Evolutionary conservation across 2,888 invertebrate genomes (phyloP).

Genomic region (Euplexia lucipara): DNA sequence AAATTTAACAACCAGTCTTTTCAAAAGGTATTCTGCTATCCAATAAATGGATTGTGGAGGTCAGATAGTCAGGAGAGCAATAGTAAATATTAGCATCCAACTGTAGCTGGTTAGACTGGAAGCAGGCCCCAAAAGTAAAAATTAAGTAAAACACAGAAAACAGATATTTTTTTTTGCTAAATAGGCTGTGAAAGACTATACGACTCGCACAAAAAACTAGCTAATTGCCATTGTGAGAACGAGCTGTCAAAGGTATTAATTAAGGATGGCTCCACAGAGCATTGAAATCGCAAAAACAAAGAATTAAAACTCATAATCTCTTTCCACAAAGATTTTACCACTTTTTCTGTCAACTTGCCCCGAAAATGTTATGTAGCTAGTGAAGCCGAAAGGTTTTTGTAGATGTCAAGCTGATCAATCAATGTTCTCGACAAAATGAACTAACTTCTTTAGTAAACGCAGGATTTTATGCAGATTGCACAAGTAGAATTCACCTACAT

Average conservation of each 20-base stretch:
- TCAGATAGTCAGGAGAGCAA: too few relatives aligned
- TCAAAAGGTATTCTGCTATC: too few relatives aligned
- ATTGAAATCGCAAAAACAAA: slow-evolving; percentile 8
- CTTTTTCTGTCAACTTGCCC: not conserved
- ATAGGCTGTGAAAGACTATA: slow-evolving; percentile 5
- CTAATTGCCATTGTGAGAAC: slow-evolving; percentile 27
- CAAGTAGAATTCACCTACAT: slow-evolving; percentile 17
- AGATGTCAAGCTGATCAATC: not conserved
- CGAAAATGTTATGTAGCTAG: not conserved
- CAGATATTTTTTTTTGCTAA: too few relatives aligned
- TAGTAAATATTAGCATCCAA: too few relatives aligned
- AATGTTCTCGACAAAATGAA: not conserved
- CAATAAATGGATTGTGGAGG: too few relatives aligned
- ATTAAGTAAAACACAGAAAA: not conserved
- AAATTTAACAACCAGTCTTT: too few relatives aligned
- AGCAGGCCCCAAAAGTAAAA: not conserved
- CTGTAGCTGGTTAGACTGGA: too few relatives aligned
- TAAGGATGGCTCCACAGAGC: not conserved
- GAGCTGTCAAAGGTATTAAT: slow-evolving; percentile 4
- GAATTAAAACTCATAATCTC: slow-evolving; percentile 12
- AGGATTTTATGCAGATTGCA: slow-evolving; percentile 24
- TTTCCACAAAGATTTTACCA: not conserved
- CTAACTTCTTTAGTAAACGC: not conserved
- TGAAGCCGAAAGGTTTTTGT: not conserved
- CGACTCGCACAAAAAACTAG: slow-evolving; percentile 9